Base-by-base conservation (phyloP, 2,113 vertebrate genomes). In the Chlamydotis undulata region DNA sequence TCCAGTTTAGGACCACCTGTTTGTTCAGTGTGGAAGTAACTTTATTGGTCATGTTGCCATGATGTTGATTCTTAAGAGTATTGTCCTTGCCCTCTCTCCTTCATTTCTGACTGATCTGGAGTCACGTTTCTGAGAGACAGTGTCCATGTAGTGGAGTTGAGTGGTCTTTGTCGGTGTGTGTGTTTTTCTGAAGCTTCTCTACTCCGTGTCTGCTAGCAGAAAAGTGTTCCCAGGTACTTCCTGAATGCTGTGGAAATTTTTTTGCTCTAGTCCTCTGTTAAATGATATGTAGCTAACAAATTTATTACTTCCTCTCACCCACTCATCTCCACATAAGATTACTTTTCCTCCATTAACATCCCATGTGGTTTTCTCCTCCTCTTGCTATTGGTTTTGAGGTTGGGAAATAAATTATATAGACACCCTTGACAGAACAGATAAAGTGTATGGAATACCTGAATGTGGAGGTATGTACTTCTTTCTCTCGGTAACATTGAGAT, bases 311-410 rank as follows among this genome's bases (percentile, higher is more conserved):
- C 69, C 64, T 90, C 59, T 95, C 68, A 49, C 83, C 47, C 64
- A 39, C 55, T 91, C 55, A 91, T 85, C 84, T 93, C 75, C 87
- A 67, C 81, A 53, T 69, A 79, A 88, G 91, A 65, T 76, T 69
- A 29, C 26, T 91, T 93, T 19, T 87, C 10, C n/a, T 87, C 61
- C 37, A 1, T 70, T 80, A 86, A 23, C 8, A 14, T 59, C 43
- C 43, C 22, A 0, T 59, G 21, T 39, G 35, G 33, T 88, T 93
- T 93, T 91, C n/a, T 91, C 21, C 22, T 92, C 18, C 73, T 64
- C 31, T n/a, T 74, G 59, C 47, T 79, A 0, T 23, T 76, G 55
- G 6, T 68, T 93, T 88, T 90, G 71, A 55, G 26, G 10, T 49
- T 7, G 31, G 22, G 56, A 65, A 50, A 24, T 74, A 65, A 79